Evolutionary conservation across 2,797 vertebrate species (phyloP).

Genomic region (Buceros bicornis): DNA sequence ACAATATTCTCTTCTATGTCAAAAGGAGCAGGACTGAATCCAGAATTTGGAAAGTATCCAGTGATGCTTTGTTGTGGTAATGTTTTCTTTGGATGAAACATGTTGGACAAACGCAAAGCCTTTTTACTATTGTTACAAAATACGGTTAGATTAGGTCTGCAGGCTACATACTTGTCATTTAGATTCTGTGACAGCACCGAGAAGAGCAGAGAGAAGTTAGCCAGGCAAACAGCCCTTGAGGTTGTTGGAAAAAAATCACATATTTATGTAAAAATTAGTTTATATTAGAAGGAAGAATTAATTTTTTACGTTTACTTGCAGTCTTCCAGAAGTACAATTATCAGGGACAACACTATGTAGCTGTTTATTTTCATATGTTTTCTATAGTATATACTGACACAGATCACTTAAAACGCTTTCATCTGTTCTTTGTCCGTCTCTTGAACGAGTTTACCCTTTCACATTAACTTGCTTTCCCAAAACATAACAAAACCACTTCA

Average conservation of each 20-base stretch:
- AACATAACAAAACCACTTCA: neutral
- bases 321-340: neutral
- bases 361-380: neutral
- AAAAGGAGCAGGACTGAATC: neutral
- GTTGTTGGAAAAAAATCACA: neutral
- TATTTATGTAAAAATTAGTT: neutral
- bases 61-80: neutral
- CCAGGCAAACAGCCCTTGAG: neutral
- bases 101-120: constrained; percentile 2
- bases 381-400: neutral
- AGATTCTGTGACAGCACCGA: neutral
- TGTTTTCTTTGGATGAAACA: constrained; percentile 10
- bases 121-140: constrained; percentile 6
- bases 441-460: neutral
- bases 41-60: constrained; percentile 10
- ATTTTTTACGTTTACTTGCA: neutral
- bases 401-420: neutral
- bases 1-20: neutral
- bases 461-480: neutral
- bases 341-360: neutral
- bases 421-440: neutral
- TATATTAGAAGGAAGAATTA: neutral
- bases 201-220: neutral
- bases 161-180: neutral
- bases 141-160: neutral